Percentiles rank a stretch among this genome's conserved stretches.
Conservation (phyloP, 2,888 invertebrate genomes). For the Danaus chrysippus region DNA sequence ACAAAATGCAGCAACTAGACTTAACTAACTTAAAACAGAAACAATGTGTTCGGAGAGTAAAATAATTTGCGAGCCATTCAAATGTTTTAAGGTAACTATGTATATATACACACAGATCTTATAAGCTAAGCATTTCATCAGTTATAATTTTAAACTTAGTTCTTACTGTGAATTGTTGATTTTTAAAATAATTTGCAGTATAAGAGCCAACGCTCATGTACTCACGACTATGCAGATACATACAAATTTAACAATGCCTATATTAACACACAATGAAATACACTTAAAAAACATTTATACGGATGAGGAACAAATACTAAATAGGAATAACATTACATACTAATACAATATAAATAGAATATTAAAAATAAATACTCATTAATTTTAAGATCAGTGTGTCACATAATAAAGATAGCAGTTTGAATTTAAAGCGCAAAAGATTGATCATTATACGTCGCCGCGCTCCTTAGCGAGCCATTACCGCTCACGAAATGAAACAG, state of each 20-base stretch:
- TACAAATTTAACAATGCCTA: slow-evolving; percentile 10
- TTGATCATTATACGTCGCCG: slow-evolving; percentile 36
- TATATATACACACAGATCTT: slow-evolving; percentile 9
- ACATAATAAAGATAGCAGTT: slow-evolving; percentile 28
- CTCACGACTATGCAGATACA: slow-evolving; percentile 29
- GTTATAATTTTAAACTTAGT: not conserved
- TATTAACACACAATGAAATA: slow-evolving; percentile 16
- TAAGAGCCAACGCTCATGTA: slow-evolving; percentile 6
- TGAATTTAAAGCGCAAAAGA: slow-evolving; percentile 31
- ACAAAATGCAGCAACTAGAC: slow-evolving; percentile 25
- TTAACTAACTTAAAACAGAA: slow-evolving; percentile 27
- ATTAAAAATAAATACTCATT: slow-evolving; percentile 6
- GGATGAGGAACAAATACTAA: not conserved
- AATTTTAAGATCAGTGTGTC: slow-evolving; percentile 20
- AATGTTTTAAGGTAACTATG: slow-evolving; percentile 29
- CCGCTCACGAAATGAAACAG: slow-evolving; percentile 28
- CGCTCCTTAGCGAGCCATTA: slow-evolving; percentile 32
- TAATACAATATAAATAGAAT: slow-evolving; percentile 1
- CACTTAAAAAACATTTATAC: not conserved
- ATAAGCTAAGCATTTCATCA: slow-evolving; percentile 6
- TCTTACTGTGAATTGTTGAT: not conserved
- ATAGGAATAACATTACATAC: not conserved
- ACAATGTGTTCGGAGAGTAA: slow-evolving; percentile 34
- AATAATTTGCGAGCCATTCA: slow-evolving; percentile 39
- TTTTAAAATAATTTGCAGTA: slow-evolving; percentile 21